phyloP scores from a whole-genome alignment of 2,888 invertebrate genomes.

The Leptura quadrifasciata region DNA sequence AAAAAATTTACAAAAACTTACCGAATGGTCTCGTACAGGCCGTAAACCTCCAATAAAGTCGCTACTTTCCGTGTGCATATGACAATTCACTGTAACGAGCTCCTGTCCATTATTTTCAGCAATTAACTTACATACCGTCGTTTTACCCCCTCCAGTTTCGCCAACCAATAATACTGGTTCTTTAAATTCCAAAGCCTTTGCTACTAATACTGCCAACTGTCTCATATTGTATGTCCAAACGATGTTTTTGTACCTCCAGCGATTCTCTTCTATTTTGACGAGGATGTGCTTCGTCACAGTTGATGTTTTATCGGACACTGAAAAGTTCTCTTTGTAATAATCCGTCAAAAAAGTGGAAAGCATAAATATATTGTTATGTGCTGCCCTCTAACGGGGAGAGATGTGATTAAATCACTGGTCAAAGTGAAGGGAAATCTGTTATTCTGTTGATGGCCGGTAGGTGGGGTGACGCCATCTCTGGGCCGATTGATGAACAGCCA shows the following conservation, averaged over 20 bases:
- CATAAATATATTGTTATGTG: no score
- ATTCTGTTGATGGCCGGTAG: no score
- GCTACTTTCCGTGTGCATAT: constrained; percentile 98
- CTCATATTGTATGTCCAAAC: constrained; percentile 97
- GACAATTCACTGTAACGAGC: constrained; percentile 94
- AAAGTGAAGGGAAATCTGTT: no score
- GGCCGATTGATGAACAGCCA: no score
- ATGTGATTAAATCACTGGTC: no score
- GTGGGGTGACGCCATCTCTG: no score
- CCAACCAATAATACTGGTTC: constrained; percentile 98
- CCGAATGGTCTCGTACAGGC: constrained; percentile 83
- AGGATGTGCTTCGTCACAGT: constrained; percentile 85
- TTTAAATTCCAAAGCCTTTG: constrained; percentile 90
- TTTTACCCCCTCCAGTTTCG: constrained; percentile 98
- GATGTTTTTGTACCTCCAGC: constrained; percentile 83
- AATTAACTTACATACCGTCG: constrained; percentile 93
- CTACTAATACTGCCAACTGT: constrained; percentile 84
- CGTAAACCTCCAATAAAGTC: constrained; percentile 97
- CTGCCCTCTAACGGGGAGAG: no score
- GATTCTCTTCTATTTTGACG: constrained; percentile 77
- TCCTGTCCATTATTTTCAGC: constrained; percentile 81
- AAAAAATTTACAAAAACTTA: constrained; percentile 50
- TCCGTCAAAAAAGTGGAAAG: neutral
- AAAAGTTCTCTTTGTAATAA: constrained; percentile 44
- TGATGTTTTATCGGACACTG: constrained; percentile 81